A percentile compares a stretch with the other conserved stretches of the same genome.
phyloP scores from a whole-genome alignment of 2,797 vertebrate genomes.

The Hydrophis major region DNA sequence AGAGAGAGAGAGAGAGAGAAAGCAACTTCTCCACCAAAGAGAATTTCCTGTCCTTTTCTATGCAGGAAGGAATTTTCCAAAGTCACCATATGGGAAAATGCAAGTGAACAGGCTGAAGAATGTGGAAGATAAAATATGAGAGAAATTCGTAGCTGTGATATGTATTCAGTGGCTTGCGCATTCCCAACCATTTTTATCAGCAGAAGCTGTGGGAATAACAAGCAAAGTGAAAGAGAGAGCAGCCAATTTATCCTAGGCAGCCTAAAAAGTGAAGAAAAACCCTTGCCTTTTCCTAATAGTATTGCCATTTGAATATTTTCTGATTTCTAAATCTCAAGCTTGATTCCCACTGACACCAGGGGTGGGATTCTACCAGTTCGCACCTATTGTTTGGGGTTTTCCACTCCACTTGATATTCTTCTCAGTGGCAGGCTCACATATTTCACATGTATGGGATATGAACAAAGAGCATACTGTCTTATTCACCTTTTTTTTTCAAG shows the following conservation, averaged over 20 bases:
- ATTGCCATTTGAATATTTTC: slow-evolving; percentile 4
- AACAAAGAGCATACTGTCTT: neutral
- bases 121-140: slow-evolving; percentile 36
- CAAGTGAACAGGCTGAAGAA: slow-evolving; percentile 35
- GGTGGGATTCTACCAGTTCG: too few relatives aligned
- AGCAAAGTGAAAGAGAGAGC: neutral
- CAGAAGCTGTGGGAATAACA: slow-evolving; percentile 18
- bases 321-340: slow-evolving; percentile 37
- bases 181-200: slow-evolving; percentile 54
- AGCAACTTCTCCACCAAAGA: slow-evolving; percentile 66
- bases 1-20: slow-evolving; percentile 37
- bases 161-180: slow-evolving; percentile 44
- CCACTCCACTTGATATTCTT: neutral
- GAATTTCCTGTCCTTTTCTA: slow-evolving; percentile 73
- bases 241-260: slow-evolving; percentile 22
- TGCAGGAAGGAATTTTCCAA: slow-evolving; percentile 69
- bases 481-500: neutral
- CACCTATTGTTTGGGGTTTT: neutral
- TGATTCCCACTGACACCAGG: slow-evolving; percentile 9
- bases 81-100: slow-evolving; percentile 69
- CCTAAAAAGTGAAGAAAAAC: slow-evolving; percentile 6
- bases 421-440: neutral
- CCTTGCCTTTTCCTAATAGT: neutral
- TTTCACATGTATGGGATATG: slow-evolving; percentile 17
- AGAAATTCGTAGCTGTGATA: slow-evolving; percentile 46